A percentile compares a stretch with the other conserved stretches of the same genome.
Evolutionary conservation across 1,140 invertebrate species (phyloP).

Genomic region (Eurosta solidaginis): DNA sequence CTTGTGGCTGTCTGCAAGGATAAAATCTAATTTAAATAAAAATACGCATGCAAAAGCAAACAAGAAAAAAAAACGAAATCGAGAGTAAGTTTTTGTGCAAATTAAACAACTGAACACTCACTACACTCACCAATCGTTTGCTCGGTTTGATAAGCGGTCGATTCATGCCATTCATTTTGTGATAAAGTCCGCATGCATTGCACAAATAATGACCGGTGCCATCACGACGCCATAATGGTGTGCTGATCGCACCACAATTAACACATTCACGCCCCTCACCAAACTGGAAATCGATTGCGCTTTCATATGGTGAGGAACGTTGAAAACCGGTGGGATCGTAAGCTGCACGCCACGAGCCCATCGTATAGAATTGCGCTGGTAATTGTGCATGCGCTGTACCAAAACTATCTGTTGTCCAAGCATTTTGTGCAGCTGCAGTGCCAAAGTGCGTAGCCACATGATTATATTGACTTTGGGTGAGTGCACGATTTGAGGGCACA

Average conservation of each 20-base stretch:
- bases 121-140: constrained; percentile 82
- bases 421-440: constrained; percentile 56
- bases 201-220: constrained; percentile 96
- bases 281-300: constrained; percentile 79
- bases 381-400: constrained; percentile 60
- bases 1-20: constrained; percentile 78
- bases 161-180: constrained; percentile 95
- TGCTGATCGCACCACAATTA: constrained; percentile 95
- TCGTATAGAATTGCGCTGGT: constrained; percentile 69
- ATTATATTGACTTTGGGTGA: constrained; percentile 58
- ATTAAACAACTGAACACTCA: constrained; percentile 43
- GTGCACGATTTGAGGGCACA: constrained; percentile 62
- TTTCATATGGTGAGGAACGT: constrained; percentile 75
- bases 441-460: constrained; percentile 57
- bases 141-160: constrained; percentile 86
- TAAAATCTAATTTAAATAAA: neutral
- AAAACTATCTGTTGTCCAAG: constrained; percentile 57
- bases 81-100: constrained; percentile 20
- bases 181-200: constrained; percentile 96
- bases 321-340: constrained; percentile 77
- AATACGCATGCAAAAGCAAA: neutral
- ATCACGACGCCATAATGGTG: constrained; percentile 93
- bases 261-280: constrained; percentile 93
- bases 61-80: neutral
- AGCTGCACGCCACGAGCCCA: constrained; percentile 76